Evolutionary conservation across 2,797 vertebrate genomes (phyloP), one percentile per base, ranked within the genome.

Genomic region (Chloroceryle inda): DNA sequence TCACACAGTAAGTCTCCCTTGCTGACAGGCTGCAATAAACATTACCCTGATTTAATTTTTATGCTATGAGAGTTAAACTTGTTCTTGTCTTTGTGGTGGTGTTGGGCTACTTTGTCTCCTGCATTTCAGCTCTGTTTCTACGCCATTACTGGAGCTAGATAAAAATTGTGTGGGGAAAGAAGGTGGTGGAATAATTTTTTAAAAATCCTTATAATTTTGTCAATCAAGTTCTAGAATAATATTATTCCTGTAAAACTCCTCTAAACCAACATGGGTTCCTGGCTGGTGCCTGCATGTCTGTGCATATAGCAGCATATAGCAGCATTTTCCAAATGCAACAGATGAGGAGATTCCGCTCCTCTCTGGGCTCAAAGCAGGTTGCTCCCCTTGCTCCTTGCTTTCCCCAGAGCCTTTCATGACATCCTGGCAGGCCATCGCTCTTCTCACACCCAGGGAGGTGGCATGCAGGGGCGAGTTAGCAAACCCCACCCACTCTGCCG

Each of bases 301-400:
- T 29, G n/a, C 14, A 0, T 3, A 20, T 0, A 68, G n/a, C 87
- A 80, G n/a, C 14, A 0, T 3, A 20, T 0, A 68, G n/a, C 87
- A 80, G 40, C 24, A 9, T 11, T 27, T 58, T 47, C 55, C 64
- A 53, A 31, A 35, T 0, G 55, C 44, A 33, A 10, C 0, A 21
- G 10, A 12, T n/a, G 24, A 55, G 7, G 23, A 0, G 7, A 42
- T n/a, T 55, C 42, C 42, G 8, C 29, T 17, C 27, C 26, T 73
- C 11, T 10, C 12, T 6, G 6, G 55, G 35, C 35, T 1, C 23
- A 27, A 10, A 29, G 17, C 16, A 53, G 37, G 12, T 7, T 71
- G 33, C 38, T 19, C 24, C 35, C 33, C 74, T 11, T 1, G 0
- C 12, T 62, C 58, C 42, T 50, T 27, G 12, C 24, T 75, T 47